phyloP scores from a whole-genome alignment of 2,113 vertebrate genomes.

The Capricornis sumatraensis region DNA sequence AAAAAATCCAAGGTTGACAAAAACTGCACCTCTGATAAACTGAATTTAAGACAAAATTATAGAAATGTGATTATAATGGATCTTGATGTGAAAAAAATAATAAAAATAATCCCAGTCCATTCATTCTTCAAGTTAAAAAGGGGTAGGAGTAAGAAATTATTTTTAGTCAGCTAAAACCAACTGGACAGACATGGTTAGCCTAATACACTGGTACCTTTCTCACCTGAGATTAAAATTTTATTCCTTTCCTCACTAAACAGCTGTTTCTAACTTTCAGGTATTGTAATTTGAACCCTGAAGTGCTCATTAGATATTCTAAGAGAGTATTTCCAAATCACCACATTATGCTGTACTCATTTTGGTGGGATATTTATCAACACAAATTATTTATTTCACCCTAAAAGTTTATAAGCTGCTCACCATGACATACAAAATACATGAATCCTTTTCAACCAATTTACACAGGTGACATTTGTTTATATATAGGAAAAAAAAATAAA shows the following conservation, averaged over 20 bases:
- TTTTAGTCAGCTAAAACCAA: conserved; percentile 52
- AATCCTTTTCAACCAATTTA: background rate
- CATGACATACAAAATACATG: background rate
- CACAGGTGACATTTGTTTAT: background rate
- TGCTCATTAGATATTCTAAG: conserved; percentile 74
- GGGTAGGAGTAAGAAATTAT: background rate
- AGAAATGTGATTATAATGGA: background rate
- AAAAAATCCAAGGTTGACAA: conserved; percentile 49
- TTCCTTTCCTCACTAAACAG: conserved; percentile 75
- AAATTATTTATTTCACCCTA: conserved; percentile 67
- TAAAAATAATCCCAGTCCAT: conserved; percentile 54
- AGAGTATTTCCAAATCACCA: conserved; percentile 76
- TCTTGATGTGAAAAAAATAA: conserved; percentile 55
- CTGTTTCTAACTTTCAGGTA: conserved; percentile 73
- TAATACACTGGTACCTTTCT: conserved; percentile 58
- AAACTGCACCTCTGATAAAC: conserved; percentile 33
- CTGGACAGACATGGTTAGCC: conserved; percentile 57
- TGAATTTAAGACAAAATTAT: conserved; percentile 35
- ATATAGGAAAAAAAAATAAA: background rate
- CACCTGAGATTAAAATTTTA: conserved; percentile 79
- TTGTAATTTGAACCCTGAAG: conserved; percentile 70
- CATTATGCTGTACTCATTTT: conserved; percentile 41
- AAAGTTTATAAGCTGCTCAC: background rate
- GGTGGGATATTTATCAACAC: conserved; percentile 19
- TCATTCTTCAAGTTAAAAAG: conserved; percentile 30